A percentile compares a stretch with the other conserved stretches of the same genome.
Evolutionary conservation across 2,797 vertebrate species (phyloP).

Genomic region (Xerus rutilus): DNA sequence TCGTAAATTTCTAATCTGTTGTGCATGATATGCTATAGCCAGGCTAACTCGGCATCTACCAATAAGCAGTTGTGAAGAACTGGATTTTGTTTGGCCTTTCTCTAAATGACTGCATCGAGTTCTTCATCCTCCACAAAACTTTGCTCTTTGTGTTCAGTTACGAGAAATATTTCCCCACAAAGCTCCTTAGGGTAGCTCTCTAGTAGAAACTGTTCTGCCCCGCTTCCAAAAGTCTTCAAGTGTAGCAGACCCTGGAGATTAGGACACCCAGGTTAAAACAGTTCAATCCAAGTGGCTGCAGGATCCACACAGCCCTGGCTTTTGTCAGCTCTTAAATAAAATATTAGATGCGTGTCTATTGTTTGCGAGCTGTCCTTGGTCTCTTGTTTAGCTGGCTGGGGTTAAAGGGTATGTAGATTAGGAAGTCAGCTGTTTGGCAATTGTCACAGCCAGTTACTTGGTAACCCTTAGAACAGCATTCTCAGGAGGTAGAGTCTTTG

Average conservation of each 20-base stretch:
- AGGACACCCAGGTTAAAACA: constrained; percentile 69
- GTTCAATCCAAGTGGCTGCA: constrained; percentile 75
- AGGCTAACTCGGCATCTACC: background rate
- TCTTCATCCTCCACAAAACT: constrained; percentile 1
- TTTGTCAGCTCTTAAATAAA: constrained; percentile 87
- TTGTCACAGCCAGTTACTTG: constrained; percentile 86
- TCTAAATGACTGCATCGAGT: background rate
- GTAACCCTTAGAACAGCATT: constrained; percentile 83
- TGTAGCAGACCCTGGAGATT: constrained; percentile 34
- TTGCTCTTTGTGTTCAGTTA: background rate
- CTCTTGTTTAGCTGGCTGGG: constrained; percentile 83
- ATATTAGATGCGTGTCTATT: constrained; percentile 86
- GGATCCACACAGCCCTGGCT: constrained; percentile 84
- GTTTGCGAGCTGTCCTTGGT: constrained; percentile 84
- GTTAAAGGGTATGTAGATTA: constrained; percentile 88
- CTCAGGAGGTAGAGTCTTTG: constrained; percentile 83
- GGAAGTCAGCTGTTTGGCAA: constrained; percentile 87
- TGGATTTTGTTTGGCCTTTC: background rate
- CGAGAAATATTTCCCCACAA: background rate
- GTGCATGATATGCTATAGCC: background rate
- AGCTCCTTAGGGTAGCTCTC: background rate
- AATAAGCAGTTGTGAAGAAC: background rate
- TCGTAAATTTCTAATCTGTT: background rate
- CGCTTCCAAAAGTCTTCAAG: background rate
- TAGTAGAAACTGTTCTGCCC: background rate